Percentiles rank a stretch among this genome's conserved stretches.
Conservation (phyloP, 2,797 vertebrate genomes). For the Cynodonichthys magdalenae region DNA sequence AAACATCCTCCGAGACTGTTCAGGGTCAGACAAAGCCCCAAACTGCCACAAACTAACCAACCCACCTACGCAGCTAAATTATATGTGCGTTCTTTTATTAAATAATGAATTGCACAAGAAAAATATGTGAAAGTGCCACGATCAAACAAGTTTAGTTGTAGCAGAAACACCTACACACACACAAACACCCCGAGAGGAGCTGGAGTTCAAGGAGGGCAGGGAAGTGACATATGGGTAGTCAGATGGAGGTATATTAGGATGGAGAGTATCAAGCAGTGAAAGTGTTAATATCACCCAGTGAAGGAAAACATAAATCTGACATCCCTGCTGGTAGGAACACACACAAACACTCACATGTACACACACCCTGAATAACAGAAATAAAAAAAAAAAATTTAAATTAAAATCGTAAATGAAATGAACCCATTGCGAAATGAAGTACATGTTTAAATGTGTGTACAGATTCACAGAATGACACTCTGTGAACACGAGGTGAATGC, state of each 20-base stretch:
- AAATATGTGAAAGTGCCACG: neutral
- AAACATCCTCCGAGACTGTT: slow-evolving; percentile 39
- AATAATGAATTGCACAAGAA: slow-evolving; percentile 13
- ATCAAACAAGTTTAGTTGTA: slow-evolving; percentile 1
- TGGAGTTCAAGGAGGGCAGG: slow-evolving; percentile 8
- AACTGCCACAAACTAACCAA: slow-evolving; percentile 21
- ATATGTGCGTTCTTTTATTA: slow-evolving; percentile 1
- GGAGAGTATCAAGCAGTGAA: slow-evolving; percentile 70
- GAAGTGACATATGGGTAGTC: slow-evolving; percentile 64
- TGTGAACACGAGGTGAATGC: slow-evolving; percentile 19
- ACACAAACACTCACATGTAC: slow-evolving; percentile 38
- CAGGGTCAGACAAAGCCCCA: slow-evolving; percentile 41
- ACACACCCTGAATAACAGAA: slow-evolving; percentile 8
- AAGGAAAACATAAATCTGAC: slow-evolving; percentile 45
- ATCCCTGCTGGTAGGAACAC: slow-evolving; percentile 55
- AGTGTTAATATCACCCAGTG: slow-evolving; percentile 73
- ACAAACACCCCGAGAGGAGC: neutral
- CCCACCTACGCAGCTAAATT: slow-evolving; percentile 7
- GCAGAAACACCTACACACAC: neutral
- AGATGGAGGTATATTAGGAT: slow-evolving; percentile 71
- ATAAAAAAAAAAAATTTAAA: neutral
- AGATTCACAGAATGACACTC: neutral
- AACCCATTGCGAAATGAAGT: neutral
- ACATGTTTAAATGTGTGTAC: neutral
- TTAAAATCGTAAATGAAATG: neutral